phyloP scores from a whole-genome alignment of 2,888 invertebrate genomes.

The Tetheella fluctuosa region DNA sequence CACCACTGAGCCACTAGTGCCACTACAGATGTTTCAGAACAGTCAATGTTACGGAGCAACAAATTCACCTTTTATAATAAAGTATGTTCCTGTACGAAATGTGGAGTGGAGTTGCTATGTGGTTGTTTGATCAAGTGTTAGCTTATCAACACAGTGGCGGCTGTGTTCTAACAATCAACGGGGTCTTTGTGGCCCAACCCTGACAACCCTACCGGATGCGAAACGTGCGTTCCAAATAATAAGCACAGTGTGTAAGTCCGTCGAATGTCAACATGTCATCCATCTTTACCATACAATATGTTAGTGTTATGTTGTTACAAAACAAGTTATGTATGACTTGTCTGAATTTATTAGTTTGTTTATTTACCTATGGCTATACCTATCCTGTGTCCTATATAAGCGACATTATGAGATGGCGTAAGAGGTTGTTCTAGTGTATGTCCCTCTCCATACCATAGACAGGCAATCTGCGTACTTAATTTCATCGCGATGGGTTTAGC shows the following conservation, averaged over 20 bases:
- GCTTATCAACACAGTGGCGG: slow-evolving; percentile 64
- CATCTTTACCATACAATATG: not conserved
- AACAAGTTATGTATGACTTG: not conserved
- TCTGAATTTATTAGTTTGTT: too few relatives aligned
- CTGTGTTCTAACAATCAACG: slow-evolving; percentile 58
- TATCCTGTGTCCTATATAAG: too few relatives aligned
- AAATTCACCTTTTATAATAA: slow-evolving; percentile 17
- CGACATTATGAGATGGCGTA: too few relatives aligned
- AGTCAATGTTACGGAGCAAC: not conserved
- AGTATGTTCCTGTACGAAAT: slow-evolving; percentile 14
- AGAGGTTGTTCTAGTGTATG: too few relatives aligned
- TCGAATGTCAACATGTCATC: slow-evolving; percentile 26
- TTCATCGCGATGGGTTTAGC: too few relatives aligned
- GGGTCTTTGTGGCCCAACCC: slow-evolving; percentile 54
- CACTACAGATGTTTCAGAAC: too few relatives aligned
- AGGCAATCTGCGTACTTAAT: too few relatives aligned
- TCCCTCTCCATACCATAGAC: too few relatives aligned
- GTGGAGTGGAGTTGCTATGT: slow-evolving; percentile 29
- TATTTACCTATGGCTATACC: too few relatives aligned
- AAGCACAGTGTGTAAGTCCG: slow-evolving; percentile 30
- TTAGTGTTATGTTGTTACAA: not conserved
- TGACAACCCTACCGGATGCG: slow-evolving; percentile 66
- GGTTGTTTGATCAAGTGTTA: slow-evolving; percentile 78
- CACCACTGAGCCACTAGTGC: too few relatives aligned
- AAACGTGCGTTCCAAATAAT: slow-evolving; percentile 38